A percentile compares a stretch with the other conserved stretches of the same genome.
phyloP scores from a whole-genome alignment of 2,888 invertebrate species.

The Melinaea marsaeus region DNA sequence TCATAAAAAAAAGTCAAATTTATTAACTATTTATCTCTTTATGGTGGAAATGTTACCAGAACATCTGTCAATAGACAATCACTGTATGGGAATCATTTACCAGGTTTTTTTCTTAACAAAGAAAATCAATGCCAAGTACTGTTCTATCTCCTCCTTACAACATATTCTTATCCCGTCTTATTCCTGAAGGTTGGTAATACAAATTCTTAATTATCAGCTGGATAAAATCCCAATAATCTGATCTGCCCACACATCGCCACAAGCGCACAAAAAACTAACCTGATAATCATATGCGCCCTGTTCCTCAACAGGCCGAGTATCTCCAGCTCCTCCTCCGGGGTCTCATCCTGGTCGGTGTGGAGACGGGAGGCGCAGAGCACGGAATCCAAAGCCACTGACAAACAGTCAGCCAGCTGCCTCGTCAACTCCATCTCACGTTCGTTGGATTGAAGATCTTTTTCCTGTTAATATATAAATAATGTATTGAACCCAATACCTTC shows the following conservation, averaged over 20 bases:
- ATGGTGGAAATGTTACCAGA: too few relatives aligned
- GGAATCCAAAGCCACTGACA: slow-evolving; percentile 54
- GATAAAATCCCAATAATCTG: too few relatives aligned
- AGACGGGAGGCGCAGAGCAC: slow-evolving; percentile 50
- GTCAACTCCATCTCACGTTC: slow-evolving; percentile 52
- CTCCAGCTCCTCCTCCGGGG: slow-evolving; percentile 33
- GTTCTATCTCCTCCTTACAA: too few relatives aligned
- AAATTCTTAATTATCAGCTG: too few relatives aligned
- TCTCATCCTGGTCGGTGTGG: slow-evolving; percentile 37
- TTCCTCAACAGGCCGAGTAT: slow-evolving; percentile 40
- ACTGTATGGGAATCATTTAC: too few relatives aligned
- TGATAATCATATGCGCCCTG: slow-evolving; percentile 56
- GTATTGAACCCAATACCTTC: background rate
- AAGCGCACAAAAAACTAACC: slow-evolving; percentile 44
- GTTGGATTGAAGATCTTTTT: slow-evolving; percentile 53
- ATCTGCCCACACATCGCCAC: too few relatives aligned
- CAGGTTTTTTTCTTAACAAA: too few relatives aligned
- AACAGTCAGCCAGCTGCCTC: slow-evolving; percentile 53
- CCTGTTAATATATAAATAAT: slow-evolving; percentile 40
- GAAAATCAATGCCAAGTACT: too few relatives aligned
- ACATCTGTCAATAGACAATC: too few relatives aligned
- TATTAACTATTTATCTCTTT: too few relatives aligned
- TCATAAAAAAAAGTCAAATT: too few relatives aligned
- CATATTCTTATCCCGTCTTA: too few relatives aligned
- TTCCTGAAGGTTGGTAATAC: background rate